phyloP scores from a whole-genome alignment of 2,113 vertebrate genomes.

The Chaenogobius annularis region DNA sequence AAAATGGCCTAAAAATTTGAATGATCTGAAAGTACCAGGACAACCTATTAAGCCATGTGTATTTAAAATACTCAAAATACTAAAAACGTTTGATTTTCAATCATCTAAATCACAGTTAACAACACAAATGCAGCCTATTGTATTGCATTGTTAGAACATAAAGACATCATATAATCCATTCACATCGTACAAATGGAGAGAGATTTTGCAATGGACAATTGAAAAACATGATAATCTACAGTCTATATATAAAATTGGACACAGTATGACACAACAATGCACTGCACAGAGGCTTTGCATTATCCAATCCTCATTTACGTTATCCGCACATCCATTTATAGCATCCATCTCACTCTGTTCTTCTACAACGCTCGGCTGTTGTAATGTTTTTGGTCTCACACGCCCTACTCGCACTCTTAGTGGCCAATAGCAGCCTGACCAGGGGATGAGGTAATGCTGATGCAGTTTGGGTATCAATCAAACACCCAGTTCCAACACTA shows the following conservation, averaged over 20 bases:
- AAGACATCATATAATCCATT: no score
- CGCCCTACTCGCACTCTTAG: conserved; percentile 27
- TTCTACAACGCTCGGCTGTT: background rate
- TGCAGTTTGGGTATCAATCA: conserved; percentile 51
- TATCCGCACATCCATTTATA: background rate
- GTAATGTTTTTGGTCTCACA: conserved; percentile 19
- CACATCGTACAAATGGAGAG: no score
- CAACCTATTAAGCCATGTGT: no score
- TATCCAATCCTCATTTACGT: background rate
- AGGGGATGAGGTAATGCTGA: conserved; percentile 75
- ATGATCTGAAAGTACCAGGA: background rate
- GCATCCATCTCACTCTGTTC: background rate
- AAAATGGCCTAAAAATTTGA: background rate
- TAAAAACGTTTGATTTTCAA: no score
- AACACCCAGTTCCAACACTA: background rate
- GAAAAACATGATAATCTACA: background rate
- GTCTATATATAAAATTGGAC: background rate
- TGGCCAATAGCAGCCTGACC: conserved; percentile 44
- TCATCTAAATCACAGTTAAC: no score
- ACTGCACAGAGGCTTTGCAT: background rate
- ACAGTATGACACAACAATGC: background rate
- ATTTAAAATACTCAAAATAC: no score
- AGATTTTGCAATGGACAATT: background rate
- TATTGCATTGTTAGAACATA: no score
- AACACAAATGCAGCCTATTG: no score